phyloP scores from a whole-genome alignment of 2,113 vertebrate genomes.

The Laticauda laticaudata region DNA sequence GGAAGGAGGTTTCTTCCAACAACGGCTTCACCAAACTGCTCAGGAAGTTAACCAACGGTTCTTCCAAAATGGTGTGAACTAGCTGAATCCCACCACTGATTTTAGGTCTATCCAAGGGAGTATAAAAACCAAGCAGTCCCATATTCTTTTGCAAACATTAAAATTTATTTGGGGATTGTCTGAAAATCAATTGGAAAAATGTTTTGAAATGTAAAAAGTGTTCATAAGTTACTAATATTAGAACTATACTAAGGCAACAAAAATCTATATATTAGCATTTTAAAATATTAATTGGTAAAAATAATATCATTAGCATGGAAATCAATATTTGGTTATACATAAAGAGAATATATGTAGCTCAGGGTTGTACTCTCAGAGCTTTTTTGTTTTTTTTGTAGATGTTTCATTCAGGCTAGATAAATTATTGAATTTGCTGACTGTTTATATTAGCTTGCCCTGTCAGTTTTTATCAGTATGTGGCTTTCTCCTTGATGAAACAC shows the following conservation, averaged over 20 bases:
- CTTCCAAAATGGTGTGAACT: too few relatives aligned
- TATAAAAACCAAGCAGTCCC: background rate
- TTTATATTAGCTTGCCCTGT: background rate
- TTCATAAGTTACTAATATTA: background rate
- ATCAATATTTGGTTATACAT: background rate
- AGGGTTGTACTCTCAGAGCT: background rate
- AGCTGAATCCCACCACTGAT: background rate
- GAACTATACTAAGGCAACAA: background rate
- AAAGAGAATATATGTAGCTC: background rate
- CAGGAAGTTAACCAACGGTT: too few relatives aligned
- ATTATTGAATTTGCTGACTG: background rate
- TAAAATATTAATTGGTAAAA: background rate
- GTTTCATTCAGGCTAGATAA: background rate
- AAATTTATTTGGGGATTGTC: background rate
- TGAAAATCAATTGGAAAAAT: background rate
- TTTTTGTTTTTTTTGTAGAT: background rate
- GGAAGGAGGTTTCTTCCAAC: too few relatives aligned
- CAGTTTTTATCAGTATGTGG: background rate
- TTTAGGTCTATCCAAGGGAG: background rate
- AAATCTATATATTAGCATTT: background rate
- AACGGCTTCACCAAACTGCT: too few relatives aligned
- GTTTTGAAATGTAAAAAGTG: background rate
- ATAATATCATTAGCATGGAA: background rate
- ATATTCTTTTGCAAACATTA: background rate
- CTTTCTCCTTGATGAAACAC: background rate